Conservation (phyloP, 1,140 invertebrate species). For the Drosophila fuyamai region DNA sequence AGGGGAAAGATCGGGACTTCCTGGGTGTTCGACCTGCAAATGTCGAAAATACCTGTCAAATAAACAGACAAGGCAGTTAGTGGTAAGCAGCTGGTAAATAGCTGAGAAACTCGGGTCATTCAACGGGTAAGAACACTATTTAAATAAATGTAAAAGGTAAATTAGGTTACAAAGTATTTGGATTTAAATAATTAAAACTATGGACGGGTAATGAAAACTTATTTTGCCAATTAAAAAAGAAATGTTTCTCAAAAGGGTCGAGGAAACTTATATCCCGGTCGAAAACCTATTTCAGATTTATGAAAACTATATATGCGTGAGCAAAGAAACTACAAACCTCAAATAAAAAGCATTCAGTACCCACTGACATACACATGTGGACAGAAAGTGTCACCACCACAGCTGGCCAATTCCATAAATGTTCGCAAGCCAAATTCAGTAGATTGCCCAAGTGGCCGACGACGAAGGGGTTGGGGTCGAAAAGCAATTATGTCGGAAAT, state of each 20-base stretch:
- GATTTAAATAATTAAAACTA: no score
- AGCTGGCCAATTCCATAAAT: conserved; percentile 34
- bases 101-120: background rate
- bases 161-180: no score
- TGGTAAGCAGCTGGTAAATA: background rate
- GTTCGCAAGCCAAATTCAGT: conserved; percentile 52
- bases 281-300: no score
- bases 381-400: conserved; percentile 20
- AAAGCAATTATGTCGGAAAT: conserved; percentile 65
- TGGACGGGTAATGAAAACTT: no score
- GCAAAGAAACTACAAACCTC: background rate
- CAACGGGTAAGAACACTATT: background rate
- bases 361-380: background rate
- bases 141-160: background rate
- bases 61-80: conserved; percentile 49
- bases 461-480: conserved; percentile 12
- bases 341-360: background rate
- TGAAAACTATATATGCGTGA: background rate
- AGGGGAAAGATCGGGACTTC: background rate
- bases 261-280: no score
- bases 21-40: conserved; percentile 41
- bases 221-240: no score
- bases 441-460: conserved; percentile 26
- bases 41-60: conserved; percentile 58
- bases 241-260: no score